Evolutionary conservation across 1,140 invertebrate species (phyloP).

Genomic region (Penaeus japonicus): DNA sequence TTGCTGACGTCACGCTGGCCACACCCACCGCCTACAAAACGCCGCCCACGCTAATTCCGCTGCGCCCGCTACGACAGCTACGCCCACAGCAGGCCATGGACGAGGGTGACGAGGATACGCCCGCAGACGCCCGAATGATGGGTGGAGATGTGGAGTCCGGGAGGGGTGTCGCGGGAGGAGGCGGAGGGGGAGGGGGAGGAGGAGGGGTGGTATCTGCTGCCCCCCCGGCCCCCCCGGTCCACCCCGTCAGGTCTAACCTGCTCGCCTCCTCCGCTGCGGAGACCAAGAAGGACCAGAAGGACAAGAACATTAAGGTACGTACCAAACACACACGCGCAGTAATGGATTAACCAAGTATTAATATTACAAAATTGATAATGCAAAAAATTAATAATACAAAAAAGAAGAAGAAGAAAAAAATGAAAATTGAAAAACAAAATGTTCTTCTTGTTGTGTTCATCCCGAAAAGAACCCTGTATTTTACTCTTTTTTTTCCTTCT

Average conservation of each 20-base stretch:
- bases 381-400: too few relatives aligned
- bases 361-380: too few relatives aligned
- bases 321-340: background rate
- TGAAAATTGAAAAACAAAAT: background rate
- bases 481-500: too few relatives aligned
- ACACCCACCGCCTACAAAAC: constrained; percentile 36
- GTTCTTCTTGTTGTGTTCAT: background rate
- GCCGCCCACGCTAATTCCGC: constrained; percentile 45
- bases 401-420: background rate
- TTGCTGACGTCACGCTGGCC: constrained; percentile 18
- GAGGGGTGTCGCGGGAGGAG: background rate
- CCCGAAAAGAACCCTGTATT: too few relatives aligned
- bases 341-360: background rate
- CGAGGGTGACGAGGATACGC: constrained; percentile 49
- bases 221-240: background rate
- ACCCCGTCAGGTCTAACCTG: constrained; percentile 19
- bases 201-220: background rate
- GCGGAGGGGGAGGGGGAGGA: constrained; percentile 4
- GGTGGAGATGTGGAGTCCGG: background rate
- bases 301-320: constrained; percentile 34
- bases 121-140: background rate
- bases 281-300: constrained; percentile 8
- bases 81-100: constrained; percentile 56
- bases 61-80: constrained; percentile 51
- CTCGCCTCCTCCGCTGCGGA: background rate